These are phyloP conservation scores for Odontomachus brunneus DNA, from an alignment of 1,140 invertebrate genomes.

Conservation along the genomic window DNA sequence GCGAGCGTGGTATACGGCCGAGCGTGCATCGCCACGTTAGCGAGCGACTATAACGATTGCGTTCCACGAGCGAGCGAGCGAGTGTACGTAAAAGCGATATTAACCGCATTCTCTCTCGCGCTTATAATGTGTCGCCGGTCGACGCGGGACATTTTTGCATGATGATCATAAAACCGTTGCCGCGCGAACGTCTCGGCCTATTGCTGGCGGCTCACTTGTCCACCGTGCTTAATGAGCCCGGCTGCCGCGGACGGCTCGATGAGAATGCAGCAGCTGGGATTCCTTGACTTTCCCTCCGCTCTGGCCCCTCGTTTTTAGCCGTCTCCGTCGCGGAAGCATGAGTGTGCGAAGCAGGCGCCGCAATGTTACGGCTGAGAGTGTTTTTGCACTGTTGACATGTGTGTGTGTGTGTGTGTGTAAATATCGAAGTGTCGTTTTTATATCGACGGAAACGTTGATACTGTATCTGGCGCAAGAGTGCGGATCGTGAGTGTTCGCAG, in stretches of 20 bases:
- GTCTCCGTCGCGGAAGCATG: neutral
- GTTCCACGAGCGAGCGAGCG: slow-evolving; percentile 37
- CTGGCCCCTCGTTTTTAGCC: neutral
- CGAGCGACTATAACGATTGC: neutral
- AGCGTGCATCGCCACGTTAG: slow-evolving; percentile 6
- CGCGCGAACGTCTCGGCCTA: neutral
- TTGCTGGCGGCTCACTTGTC: neutral
- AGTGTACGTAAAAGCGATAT: slow-evolving; percentile 55
- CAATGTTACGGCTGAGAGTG: neutral
- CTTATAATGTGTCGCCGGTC: slow-evolving; percentile 65
- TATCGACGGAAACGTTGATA: no score
- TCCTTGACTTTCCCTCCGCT: slow-evolving; percentile 10
- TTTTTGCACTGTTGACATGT: no score
- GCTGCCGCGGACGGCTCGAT: neutral
- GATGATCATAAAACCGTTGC: slow-evolving; percentile 3
- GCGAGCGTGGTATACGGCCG: slow-evolving; percentile 23
- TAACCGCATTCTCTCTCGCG: slow-evolving; percentile 75
- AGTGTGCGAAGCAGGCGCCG: neutral
- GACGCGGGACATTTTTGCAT: slow-evolving; percentile 44
- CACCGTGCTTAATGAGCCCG: slow-evolving; percentile 11
- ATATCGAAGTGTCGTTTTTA: no score
- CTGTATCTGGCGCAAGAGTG: no score
- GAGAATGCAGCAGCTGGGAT: neutral
- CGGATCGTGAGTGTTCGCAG: no score
- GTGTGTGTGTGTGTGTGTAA: no score